phyloP scores from a whole-genome alignment of 1,140 invertebrate species.

The Pseudomyrmex sp. region DNA sequence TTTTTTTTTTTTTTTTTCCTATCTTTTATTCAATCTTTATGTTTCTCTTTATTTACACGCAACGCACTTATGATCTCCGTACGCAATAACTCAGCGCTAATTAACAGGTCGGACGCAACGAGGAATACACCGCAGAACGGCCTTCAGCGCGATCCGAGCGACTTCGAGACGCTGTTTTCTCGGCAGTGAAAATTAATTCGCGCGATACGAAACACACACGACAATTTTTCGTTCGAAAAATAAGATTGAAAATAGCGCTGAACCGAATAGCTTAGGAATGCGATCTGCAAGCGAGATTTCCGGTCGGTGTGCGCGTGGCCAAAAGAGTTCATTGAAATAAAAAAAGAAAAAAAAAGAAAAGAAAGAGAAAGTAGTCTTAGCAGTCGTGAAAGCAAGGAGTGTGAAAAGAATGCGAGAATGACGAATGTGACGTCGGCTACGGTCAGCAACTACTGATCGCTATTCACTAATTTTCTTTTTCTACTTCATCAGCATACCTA shows the following conservation, averaged over 20 bases:
- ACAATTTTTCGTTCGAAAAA: constrained; percentile 26
- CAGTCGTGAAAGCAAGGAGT: background rate
- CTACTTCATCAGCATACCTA: constrained; percentile 69
- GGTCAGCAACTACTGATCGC: constrained; percentile 10
- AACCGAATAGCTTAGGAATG: constrained; percentile 18
- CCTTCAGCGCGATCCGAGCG: background rate
- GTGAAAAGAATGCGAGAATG: constrained; percentile 27
- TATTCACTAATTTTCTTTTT: constrained; percentile 36
- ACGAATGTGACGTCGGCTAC: constrained; percentile 12
- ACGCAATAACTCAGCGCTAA: constrained; percentile 35
- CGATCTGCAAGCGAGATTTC: constrained; percentile 56
- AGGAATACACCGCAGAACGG: background rate
- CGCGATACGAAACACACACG: constrained; percentile 27
- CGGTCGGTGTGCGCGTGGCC: background rate
- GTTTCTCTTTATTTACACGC: background rate
- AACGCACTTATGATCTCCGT: constrained; percentile 1
- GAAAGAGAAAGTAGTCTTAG: too few species aligned
- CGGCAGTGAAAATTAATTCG: constrained; percentile 24
- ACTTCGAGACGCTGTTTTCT: constrained; percentile 3
- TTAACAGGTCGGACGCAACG: constrained; percentile 17
- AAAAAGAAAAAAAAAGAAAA: constrained; percentile 1
- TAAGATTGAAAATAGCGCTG: constrained; percentile 49
- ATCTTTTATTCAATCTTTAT: constrained; percentile 7
- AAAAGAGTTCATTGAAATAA: constrained; percentile 14
- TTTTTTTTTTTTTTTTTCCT: too few species aligned